phyloP scores from a whole-genome alignment of 2,113 vertebrate genomes.

The Clarias batrachus region DNA sequence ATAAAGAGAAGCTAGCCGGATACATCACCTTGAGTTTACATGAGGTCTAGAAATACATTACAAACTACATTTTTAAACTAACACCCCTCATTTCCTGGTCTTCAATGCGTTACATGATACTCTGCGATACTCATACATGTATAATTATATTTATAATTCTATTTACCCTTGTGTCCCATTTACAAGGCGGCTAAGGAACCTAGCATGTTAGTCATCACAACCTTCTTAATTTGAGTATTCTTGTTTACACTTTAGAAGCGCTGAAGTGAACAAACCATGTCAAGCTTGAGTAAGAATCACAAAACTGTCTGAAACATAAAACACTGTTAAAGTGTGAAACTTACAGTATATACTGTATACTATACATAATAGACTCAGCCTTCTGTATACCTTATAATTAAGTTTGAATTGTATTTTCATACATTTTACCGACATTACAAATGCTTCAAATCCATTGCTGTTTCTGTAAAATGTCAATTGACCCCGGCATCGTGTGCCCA shows the following conservation, averaged over 20 bases:
- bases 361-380: not conserved
- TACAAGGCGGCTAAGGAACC: not conserved
- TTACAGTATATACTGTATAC: not conserved
- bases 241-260: not conserved
- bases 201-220: not conserved
- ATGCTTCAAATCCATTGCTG: not conserved
- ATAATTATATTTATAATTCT: not conserved
- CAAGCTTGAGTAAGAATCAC: not conserved
- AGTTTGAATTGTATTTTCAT: not conserved
- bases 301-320: not conserved
- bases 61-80: not conserved
- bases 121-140: not conserved
- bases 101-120: not conserved
- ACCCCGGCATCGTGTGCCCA: constrained; percentile 37
- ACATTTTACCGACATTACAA: not conserved
- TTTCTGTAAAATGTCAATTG: not conserved
- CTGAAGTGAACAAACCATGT: not conserved
- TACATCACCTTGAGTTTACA: not conserved
- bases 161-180: not conserved
- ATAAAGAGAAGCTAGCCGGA: no score
- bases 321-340: not conserved
- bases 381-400: not conserved
- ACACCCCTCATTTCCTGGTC: not conserved
- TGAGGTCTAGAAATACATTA: not conserved
- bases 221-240: not conserved